Conservation (phyloP, 2,797 vertebrate species). For the Phalanger gymnotis region DNA sequence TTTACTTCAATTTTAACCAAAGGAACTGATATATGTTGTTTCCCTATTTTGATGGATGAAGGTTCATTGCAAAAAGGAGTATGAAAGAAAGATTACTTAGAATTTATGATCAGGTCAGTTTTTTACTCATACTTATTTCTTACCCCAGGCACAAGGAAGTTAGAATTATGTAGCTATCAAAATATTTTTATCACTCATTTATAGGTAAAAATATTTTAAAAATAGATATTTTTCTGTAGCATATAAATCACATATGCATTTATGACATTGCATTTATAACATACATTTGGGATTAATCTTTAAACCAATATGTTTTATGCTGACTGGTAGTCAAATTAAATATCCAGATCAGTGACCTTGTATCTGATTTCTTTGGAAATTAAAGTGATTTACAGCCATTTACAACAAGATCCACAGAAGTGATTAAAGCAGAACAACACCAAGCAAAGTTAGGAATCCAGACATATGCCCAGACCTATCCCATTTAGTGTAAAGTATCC, state of each 20-base stretch:
- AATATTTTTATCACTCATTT: background rate
- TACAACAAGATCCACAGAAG: background rate
- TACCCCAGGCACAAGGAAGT: background rate
- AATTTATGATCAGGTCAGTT: background rate
- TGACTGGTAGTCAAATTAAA: background rate
- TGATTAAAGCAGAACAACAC: background rate
- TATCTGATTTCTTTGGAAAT: background rate
- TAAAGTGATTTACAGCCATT: background rate
- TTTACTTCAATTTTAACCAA: background rate
- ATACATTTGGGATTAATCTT: background rate
- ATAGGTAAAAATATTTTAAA: background rate
- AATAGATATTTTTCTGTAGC: background rate
- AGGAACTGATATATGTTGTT: background rate
- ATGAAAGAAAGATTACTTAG: background rate
- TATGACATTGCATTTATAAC: background rate
- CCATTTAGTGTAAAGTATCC: background rate
- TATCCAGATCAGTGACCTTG: background rate
- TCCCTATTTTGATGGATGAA: background rate
- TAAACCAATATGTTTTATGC: background rate
- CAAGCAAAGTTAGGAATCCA: background rate
- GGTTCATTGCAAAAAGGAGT: conserved; percentile 9
- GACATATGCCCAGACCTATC: background rate
- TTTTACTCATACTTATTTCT: background rate
- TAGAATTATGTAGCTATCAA: background rate
- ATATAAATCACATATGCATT: background rate